Percentiles rank a stretch among this genome's conserved stretches.
phyloP scores from a whole-genome alignment of 2,113 vertebrate genomes.

The Hippocampus mohnikei region DNA sequence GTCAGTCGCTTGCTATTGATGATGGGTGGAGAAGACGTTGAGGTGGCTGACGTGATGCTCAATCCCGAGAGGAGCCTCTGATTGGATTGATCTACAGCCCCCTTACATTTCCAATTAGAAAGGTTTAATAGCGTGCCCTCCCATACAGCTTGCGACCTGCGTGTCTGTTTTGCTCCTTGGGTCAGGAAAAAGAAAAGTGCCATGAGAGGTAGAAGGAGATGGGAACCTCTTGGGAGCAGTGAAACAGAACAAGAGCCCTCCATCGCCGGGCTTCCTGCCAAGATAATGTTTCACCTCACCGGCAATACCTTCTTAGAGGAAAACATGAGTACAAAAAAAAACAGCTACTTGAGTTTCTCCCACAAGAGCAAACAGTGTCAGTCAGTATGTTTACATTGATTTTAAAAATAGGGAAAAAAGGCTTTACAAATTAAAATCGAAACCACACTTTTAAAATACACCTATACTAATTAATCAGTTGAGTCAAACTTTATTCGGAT shows the following conservation, averaged over 20 bases:
- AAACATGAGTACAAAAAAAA: slow-evolving; percentile 41
- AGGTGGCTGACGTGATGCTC: slow-evolving; percentile 23
- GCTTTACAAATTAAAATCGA: neutral
- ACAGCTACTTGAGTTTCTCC: slow-evolving; percentile 35
- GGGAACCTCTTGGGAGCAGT: slow-evolving; percentile 67
- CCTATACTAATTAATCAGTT: no score
- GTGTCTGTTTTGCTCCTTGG: slow-evolving; percentile 65
- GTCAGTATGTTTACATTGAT: neutral
- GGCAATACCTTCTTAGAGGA: slow-evolving; percentile 54
- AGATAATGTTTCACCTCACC: slow-evolving; percentile 68
- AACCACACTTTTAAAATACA: neutral
- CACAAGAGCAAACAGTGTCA: slow-evolving; percentile 6
- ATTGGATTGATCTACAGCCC: slow-evolving; percentile 72
- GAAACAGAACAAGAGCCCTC: slow-evolving; percentile 60
- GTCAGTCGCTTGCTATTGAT: slow-evolving; percentile 33
- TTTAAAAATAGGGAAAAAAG: neutral
- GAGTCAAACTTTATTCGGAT: no score
- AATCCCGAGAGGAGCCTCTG: slow-evolving; percentile 52
- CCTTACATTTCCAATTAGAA: slow-evolving; percentile 67
- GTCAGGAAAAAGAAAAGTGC: slow-evolving; percentile 72
- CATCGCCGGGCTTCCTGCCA: slow-evolving; percentile 59
- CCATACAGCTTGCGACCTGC: slow-evolving; percentile 72
- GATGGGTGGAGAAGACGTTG: slow-evolving; percentile 18
- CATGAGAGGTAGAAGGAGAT: slow-evolving; percentile 47
- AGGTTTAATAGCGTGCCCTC: slow-evolving; percentile 68